These are phyloP conservation scores for Cephalotes varians DNA, from an alignment of 2,888 invertebrate genomes.

Conservation along the genomic window DNA sequence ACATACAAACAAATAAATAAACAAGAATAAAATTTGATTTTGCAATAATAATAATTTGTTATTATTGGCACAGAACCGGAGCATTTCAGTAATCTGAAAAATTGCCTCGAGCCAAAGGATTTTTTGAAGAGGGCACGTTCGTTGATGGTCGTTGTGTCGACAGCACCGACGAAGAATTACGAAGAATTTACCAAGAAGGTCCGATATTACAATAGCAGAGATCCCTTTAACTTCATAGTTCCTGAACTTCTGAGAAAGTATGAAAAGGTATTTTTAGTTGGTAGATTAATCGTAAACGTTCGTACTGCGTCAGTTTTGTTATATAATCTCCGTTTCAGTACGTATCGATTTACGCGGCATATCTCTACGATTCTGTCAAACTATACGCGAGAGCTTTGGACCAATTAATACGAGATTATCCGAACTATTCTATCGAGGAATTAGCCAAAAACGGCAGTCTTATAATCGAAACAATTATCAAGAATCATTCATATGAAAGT, in stretches of 20 bases:
- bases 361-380: conserved; percentile 97
- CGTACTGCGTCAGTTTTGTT: neutral
- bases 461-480: conserved; percentile 95
- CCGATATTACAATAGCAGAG: conserved; percentile 91
- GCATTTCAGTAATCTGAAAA: conserved; percentile 87
- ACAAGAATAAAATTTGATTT: too few species aligned
- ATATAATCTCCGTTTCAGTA: conserved; percentile 88
- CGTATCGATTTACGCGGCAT: conserved; percentile 96
- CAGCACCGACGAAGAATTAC: conserved; percentile 92
- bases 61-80: conserved; percentile 86
- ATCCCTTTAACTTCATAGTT: conserved; percentile 93
- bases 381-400: conserved; percentile 96
- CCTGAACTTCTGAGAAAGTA: conserved; percentile 87
- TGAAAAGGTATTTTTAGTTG: conserved; percentile 80
- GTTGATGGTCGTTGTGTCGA: conserved; percentile 95
- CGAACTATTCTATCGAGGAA: conserved; percentile 89
- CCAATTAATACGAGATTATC: conserved; percentile 89
- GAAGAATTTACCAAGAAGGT: conserved; percentile 93
- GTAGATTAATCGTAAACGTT: neutral
- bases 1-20: too few species aligned
- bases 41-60: neutral
- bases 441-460: conserved; percentile 94
- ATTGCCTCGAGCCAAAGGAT: conserved; percentile 88
- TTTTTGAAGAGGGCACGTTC: conserved; percentile 92
- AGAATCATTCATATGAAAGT: conserved; percentile 95